A percentile compares a stretch with the other conserved stretches of the same genome.
Evolutionary conservation across 1,140 invertebrate species (phyloP).

Genomic region (Papilio helenus): DNA sequence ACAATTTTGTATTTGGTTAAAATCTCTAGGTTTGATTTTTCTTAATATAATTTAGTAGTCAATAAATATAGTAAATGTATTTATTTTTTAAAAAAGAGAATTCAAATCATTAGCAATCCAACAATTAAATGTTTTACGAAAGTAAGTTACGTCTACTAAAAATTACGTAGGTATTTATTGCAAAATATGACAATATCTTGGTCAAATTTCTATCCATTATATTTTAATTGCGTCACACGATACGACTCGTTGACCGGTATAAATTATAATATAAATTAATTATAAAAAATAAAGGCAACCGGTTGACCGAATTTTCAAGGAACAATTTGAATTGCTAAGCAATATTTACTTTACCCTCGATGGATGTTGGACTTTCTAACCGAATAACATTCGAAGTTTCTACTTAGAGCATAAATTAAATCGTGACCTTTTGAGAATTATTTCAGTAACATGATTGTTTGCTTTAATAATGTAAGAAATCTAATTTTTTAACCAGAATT

Average conservation of each 20-base stretch:
- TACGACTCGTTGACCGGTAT: neutral
- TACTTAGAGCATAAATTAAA: slow-evolving; percentile 17
- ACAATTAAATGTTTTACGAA: too few relatives aligned
- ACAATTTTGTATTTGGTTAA: neutral
- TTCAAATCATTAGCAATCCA: too few relatives aligned
- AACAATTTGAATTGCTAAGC: slow-evolving; percentile 26
- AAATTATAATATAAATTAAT: slow-evolving; percentile 22
- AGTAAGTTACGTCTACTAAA: neutral
- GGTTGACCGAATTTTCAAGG: slow-evolving; percentile 22
- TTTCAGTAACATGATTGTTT: neutral
- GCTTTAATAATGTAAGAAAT: neutral
- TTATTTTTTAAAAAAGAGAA: too few relatives aligned
- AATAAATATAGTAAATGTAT: too few relatives aligned
- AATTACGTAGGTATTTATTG: neutral
- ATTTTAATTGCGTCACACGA: slow-evolving; percentile 2
- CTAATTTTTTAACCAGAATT: neutral
- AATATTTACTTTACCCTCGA: slow-evolving; percentile 27
- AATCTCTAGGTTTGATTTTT: too few relatives aligned
- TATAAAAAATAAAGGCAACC: slow-evolving; percentile 6
- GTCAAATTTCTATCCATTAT: neutral
- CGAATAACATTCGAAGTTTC: slow-evolving; percentile 26
- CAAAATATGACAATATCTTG: neutral
- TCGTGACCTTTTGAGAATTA: slow-evolving; percentile 8
- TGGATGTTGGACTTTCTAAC: slow-evolving; percentile 21
- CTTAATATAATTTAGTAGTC: too few relatives aligned